These are phyloP conservation scores for Tenthredo notha DNA, from an alignment of 2,888 invertebrate species.

Conservation along the genomic window DNA sequence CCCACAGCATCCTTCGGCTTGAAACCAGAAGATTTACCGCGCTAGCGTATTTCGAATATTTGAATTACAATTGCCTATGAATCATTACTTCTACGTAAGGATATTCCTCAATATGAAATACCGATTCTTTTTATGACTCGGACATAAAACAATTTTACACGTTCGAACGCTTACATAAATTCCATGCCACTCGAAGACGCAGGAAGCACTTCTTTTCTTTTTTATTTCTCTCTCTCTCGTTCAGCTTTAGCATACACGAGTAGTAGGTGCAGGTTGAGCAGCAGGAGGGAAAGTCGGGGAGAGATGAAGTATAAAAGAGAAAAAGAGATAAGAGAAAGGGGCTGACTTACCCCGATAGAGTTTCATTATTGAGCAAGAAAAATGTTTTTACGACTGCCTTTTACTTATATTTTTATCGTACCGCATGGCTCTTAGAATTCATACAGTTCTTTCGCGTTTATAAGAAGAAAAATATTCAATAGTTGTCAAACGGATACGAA, in stretches of 20 bases:
- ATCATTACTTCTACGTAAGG: conserved; percentile 54
- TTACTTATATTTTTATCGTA: conserved; percentile 17
- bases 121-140: conserved; percentile 54
- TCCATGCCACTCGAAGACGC: conserved; percentile 42
- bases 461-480: background rate
- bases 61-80: conserved; percentile 57
- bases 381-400: conserved; percentile 12
- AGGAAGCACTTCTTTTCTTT: conserved; percentile 29
- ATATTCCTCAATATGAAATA: conserved; percentile 57
- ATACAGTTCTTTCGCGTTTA: background rate
- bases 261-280: conserved; percentile 18
- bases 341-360: conserved; percentile 13
- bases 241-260: conserved; percentile 39
- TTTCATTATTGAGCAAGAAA: conserved; percentile 20
- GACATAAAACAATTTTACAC: conserved; percentile 56
- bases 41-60: conserved; percentile 56
- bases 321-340: background rate
- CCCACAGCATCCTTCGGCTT: conserved; percentile 51
- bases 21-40: conserved; percentile 50
- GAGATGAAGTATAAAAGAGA: background rate
- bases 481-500: conserved; percentile 27
- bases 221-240: background rate
- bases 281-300: background rate
- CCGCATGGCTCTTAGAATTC: conserved; percentile 6
- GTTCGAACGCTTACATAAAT: conserved; percentile 56